These are phyloP conservation scores for Eleutherodactylus coqui DNA, from an alignment of 2,797 vertebrate species.

Conservation along the genomic window DNA sequence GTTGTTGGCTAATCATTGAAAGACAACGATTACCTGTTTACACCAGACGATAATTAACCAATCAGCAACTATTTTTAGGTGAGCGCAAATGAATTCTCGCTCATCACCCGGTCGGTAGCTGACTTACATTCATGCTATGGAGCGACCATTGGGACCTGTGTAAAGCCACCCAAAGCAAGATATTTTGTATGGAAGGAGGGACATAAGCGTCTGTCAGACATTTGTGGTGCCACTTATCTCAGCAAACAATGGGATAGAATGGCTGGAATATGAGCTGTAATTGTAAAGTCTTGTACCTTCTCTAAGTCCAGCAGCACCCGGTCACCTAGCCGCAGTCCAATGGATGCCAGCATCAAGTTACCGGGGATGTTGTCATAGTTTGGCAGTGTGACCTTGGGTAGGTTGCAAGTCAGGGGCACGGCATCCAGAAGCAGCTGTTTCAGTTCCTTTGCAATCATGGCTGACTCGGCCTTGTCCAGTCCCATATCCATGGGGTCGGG, in stretches of 20 bases:
- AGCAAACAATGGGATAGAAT: background rate
- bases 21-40: too few relatives aligned
- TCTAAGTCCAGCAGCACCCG: constrained; percentile 83
- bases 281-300: constrained; percentile 76
- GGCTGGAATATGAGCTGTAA: background rate
- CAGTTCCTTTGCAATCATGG: constrained; percentile 90
- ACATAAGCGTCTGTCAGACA: background rate
- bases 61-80: too few relatives aligned
- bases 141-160: too few relatives aligned
- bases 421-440: constrained; percentile 87
- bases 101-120: too few relatives aligned
- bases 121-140: too few relatives aligned
- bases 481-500: constrained; percentile 95
- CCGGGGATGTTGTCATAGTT: constrained; percentile 95
- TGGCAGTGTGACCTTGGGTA: constrained; percentile 87
- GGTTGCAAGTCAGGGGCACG: constrained; percentile 89
- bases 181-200: background rate
- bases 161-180: too few relatives aligned
- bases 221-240: too few relatives aligned
- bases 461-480: constrained; percentile 89
- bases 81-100: too few relatives aligned
- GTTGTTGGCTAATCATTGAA: too few relatives aligned
- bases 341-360: constrained; percentile 87
- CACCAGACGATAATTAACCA: too few relatives aligned
- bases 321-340: constrained; percentile 89